Evolutionary conservation across 2,888 invertebrate genomes (phyloP), one percentile per base, ranked within the genome.

Genomic region (Sturmia bella): DNA sequence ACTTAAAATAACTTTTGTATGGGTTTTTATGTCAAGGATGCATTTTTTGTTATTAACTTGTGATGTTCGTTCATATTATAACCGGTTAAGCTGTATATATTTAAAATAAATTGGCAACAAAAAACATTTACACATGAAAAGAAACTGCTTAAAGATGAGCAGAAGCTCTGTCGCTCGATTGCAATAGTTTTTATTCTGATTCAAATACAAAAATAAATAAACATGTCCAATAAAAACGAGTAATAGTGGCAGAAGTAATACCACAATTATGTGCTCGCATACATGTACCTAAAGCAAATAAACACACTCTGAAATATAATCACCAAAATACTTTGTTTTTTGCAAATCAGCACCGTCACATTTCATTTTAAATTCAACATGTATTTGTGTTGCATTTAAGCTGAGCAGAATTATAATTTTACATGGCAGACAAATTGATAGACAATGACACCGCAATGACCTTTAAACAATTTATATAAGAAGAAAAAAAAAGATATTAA

Each of bases 1-100:
- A 59, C 68, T 66, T 13, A 68, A 54, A 83, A 83, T 74, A 79
- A 61, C 75, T 74, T 77, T 64, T 73, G 69, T 81, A 73, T 56
- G 39, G 81, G 75, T 89, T 89, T 90, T 90, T 89, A 87, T 90
- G 90, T 90, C 90, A 90, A 90, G 90, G 90, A 90, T 90, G 87
- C 87, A 32, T 32, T 85, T 84, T 78, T 68, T 54, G 45, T 45
- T 64, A 52, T 56, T 21, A 41, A 52, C 63, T 59, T 17, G 17
- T 56, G 45, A 56, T 39, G 50, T 59, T 17, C 15, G 15, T 21
- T 43, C 48, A 50, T 57, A n/a, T n/a, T n/a, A 87, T 86, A 90
- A 90, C 90, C 89, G 89, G 89, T 90, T 89, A 73, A 78, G 69
- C 45, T 76, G 56, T 80, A 78, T 73, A 39, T 74, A 63, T 68